These are phyloP conservation scores for Chaitophorus viminalis DNA, from an alignment of 2,888 invertebrate species.

Conservation along the genomic window DNA sequence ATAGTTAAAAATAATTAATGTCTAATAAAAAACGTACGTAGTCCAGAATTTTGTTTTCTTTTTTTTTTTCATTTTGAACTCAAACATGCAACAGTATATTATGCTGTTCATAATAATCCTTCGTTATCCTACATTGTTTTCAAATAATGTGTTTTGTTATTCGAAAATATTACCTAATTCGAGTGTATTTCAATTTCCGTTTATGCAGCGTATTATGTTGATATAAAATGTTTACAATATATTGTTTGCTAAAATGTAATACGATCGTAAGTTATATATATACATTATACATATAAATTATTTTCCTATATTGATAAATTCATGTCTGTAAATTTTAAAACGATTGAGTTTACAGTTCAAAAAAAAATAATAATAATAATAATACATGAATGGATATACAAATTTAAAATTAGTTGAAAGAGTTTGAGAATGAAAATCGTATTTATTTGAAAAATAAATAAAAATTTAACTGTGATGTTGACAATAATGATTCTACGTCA, in stretches of 20 bases:
- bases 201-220: too few species aligned
- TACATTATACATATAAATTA: not conserved
- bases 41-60: not conserved
- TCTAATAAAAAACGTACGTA: constrained; percentile 12
- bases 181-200: too few species aligned
- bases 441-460: not conserved
- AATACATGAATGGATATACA: too few species aligned
- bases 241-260: too few species aligned
- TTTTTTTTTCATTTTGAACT: not conserved
- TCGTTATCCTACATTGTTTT: not conserved
- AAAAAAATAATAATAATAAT: not conserved
- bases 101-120: not conserved
- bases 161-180: too few species aligned
- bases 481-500: too few species aligned
- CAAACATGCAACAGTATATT: not conserved
- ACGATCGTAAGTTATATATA: too few species aligned
- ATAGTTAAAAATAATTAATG: not conserved
- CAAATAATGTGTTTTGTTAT: not conserved
- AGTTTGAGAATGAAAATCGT: not conserved
- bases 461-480: not conserved
- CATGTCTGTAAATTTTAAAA: not conserved
- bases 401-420: too few species aligned
- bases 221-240: too few species aligned
- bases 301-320: not conserved
- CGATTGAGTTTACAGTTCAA: not conserved